These are phyloP conservation scores for Lates japonicus DNA, from an alignment of 2,797 vertebrate genomes.

Conservation along the genomic window DNA sequence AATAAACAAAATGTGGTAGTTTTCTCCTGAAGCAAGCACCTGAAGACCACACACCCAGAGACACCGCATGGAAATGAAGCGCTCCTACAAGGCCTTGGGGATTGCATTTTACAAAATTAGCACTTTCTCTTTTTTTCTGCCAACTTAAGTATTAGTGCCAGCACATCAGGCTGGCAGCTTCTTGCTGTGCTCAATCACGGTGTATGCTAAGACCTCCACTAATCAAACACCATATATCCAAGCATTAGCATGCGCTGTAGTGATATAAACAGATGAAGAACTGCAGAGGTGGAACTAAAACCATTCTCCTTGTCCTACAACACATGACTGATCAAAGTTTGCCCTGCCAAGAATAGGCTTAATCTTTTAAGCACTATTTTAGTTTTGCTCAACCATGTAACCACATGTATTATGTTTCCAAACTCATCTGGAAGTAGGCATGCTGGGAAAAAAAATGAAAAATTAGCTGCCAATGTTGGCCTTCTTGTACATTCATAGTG, in stretches of 20 bases:
- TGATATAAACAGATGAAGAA: constrained; percentile 38
- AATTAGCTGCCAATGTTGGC: constrained; percentile 58
- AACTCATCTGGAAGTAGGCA: constrained; percentile 50
- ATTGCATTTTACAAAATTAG: constrained; percentile 26
- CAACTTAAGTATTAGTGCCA: not conserved
- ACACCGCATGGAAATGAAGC: not conserved
- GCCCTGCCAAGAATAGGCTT: constrained; percentile 7
- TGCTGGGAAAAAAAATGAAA: constrained; percentile 45
- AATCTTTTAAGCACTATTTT: constrained; percentile 46
- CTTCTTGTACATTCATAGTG: constrained; percentile 34
- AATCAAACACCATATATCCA: not conserved
- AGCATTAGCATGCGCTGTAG: not conserved
- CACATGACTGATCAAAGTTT: constrained; percentile 43
- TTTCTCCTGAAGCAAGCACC: constrained; percentile 13
- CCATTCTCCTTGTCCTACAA: constrained; percentile 10
- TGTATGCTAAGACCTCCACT: constrained; percentile 6
- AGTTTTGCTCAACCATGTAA: constrained; percentile 46
- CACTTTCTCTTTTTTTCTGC: not conserved
- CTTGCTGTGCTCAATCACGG: constrained; percentile 12
- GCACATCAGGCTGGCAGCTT: constrained; percentile 15
- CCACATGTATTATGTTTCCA: constrained; percentile 53
- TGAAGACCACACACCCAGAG: not conserved
- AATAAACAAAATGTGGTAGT: constrained; percentile 26
- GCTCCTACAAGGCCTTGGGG: constrained; percentile 4
- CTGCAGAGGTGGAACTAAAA: constrained; percentile 26